Percentiles rank a stretch among this genome's conserved stretches.
Evolutionary conservation across 2,113 vertebrate genomes (phyloP).

Genomic region (Motacilla alba): DNA sequence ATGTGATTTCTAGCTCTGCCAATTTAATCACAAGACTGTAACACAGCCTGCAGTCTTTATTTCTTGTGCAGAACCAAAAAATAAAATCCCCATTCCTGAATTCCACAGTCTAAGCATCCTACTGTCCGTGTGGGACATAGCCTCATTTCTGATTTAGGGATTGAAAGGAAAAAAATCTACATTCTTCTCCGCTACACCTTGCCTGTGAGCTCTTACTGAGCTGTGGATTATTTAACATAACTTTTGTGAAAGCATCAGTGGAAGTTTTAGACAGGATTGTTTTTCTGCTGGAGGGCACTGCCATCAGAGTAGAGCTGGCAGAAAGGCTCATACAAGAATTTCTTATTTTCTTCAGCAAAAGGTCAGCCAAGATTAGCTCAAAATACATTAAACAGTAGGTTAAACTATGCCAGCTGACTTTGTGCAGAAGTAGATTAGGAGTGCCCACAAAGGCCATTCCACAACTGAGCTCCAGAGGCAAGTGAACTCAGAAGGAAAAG

Average conservation of each 20-base stretch:
- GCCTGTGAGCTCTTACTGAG: neutral
- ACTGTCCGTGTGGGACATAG: neutral
- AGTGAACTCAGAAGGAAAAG: neutral
- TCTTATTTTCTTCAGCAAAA: constrained; percentile 18
- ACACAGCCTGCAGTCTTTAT: neutral
- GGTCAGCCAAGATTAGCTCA: neutral
- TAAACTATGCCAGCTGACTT: neutral
- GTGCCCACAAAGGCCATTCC: neutral
- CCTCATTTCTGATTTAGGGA: neutral
- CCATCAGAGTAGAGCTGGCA: neutral
- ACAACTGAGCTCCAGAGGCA: neutral
- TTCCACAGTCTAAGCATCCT: neutral
- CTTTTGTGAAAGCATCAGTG: neutral
- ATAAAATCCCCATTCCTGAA: neutral
- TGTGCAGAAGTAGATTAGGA: neutral
- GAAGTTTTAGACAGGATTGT: neutral
- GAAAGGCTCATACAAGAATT: neutral
- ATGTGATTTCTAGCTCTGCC: neutral
- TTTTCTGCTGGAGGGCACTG: constrained; percentile 19
- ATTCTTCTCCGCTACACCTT: neutral
- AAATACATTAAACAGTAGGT: neutral
- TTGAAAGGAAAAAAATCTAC: neutral
- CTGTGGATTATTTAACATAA: neutral
- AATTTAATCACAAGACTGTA: neutral
- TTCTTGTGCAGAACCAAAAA: neutral